Percentiles rank a stretch among this genome's conserved stretches.
Evolutionary conservation across 1,140 invertebrate species (phyloP).

Genomic region (Papilio polytes): DNA sequence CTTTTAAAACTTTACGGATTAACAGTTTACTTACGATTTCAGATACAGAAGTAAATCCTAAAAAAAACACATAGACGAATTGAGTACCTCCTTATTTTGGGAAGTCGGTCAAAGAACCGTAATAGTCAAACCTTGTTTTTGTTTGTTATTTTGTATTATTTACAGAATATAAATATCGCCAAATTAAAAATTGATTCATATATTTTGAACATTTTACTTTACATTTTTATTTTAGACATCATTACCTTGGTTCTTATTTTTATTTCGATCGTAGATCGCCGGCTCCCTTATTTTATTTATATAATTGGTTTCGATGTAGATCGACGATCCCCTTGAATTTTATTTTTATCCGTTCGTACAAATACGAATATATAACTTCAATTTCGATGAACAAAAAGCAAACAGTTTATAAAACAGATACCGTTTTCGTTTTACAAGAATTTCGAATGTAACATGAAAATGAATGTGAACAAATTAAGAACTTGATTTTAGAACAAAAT

Average conservation of each 20-base stretch:
- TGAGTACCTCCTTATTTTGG: too few relatives aligned
- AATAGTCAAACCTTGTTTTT: too few relatives aligned
- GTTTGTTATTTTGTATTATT: too few relatives aligned
- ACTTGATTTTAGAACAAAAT: too few relatives aligned
- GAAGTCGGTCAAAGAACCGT: too few relatives aligned
- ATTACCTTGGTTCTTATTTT: not conserved
- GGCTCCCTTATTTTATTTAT: not conserved
- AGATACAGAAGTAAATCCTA: not conserved
- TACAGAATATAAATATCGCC: too few relatives aligned
- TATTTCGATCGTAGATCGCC: not conserved
- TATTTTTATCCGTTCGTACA: constrained; percentile 2
- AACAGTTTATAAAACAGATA: not conserved
- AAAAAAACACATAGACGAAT: too few relatives aligned
- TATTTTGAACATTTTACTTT: too few relatives aligned
- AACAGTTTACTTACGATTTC: not conserved
- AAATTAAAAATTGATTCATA: too few relatives aligned
- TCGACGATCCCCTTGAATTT: constrained; percentile 8
- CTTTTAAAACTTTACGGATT: not conserved
- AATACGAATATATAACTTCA: not conserved
- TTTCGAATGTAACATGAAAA: too few relatives aligned
- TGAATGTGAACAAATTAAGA: too few relatives aligned
- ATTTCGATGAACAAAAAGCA: not conserved
- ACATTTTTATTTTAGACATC: not conserved
- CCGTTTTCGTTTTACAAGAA: not conserved
- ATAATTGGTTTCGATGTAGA: not conserved